phyloP scores from a whole-genome alignment of 2,888 invertebrate species.

The Amiota minor region DNA sequence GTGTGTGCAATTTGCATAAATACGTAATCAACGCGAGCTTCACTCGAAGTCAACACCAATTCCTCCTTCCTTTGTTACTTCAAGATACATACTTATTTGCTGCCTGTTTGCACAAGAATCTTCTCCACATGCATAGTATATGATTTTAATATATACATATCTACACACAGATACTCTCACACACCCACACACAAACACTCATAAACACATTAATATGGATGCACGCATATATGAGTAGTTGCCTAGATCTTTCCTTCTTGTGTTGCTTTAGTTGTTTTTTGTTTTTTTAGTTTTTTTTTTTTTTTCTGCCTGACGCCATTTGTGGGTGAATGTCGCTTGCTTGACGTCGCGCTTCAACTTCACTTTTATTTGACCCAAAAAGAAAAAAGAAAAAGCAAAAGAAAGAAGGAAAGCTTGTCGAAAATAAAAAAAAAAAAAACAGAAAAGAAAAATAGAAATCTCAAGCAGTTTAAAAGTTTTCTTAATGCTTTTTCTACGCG shows the following conservation, averaged over 20 bases:
- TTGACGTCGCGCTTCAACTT: constrained; percentile 44
- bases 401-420: constrained; percentile 12
- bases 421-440: constrained; percentile 32
- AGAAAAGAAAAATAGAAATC: constrained; percentile 33
- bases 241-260: constrained; percentile 34
- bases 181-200: not conserved
- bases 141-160: not conserved
- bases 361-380: constrained; percentile 64
- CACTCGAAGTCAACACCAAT: constrained; percentile 28
- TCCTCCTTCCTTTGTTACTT: not conserved
- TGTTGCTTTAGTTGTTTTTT: constrained; percentile 53
- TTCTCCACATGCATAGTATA: not conserved
- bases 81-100: not conserved
- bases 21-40: constrained; percentile 62
- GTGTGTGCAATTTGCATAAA: constrained; percentile 61
- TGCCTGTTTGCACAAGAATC: not conserved
- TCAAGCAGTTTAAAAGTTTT: constrained; percentile 42
- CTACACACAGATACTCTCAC: not conserved
- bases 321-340: constrained; percentile 63
- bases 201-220: not conserved
- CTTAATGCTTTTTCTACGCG: constrained; percentile 49
- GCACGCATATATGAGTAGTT: not conserved
- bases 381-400: constrained; percentile 46
- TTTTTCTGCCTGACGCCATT: constrained; percentile 57
- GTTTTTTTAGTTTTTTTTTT: constrained; percentile 43